Conservation (phyloP, 2,113 vertebrate genomes). For the Bubo scandiacus region DNA sequence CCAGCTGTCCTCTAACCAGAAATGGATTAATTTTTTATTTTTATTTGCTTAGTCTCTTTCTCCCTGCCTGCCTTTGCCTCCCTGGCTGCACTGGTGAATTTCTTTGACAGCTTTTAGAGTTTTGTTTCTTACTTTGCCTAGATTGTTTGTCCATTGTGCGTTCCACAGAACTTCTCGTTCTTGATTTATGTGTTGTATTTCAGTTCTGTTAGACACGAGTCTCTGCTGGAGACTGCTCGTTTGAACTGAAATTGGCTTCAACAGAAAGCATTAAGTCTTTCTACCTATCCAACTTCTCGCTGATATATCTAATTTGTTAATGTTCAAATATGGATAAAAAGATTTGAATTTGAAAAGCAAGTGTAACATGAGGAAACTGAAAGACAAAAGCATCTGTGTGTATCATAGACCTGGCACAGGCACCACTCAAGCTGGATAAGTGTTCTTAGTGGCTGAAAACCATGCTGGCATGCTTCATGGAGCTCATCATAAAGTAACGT, state of each 20-base stretch:
- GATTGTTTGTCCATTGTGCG: neutral
- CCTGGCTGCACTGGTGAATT: neutral
- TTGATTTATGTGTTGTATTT: neutral
- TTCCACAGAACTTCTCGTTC: neutral
- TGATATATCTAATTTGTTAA: neutral
- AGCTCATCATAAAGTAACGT: neutral
- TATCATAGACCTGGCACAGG: neutral
- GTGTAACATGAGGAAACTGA: neutral
- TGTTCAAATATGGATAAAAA: neutral
- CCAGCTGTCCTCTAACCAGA: neutral
- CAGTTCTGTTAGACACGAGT: neutral
- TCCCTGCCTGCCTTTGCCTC: neutral
- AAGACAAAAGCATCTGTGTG: neutral
- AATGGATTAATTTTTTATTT: neutral
- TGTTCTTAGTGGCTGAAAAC: neutral
- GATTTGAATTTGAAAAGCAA: neutral
- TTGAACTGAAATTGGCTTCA: neutral
- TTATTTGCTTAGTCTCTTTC: too few relatives aligned
- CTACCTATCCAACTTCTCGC: neutral
- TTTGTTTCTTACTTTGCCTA: neutral
- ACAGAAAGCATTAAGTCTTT: neutral
- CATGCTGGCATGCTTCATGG: neutral
- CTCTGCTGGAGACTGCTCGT: neutral
- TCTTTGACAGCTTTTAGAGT: neutral
- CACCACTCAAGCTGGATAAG: neutral